Base-by-base conservation (phyloP, 2,888 invertebrate species). In the Chironomus riparius region DNA sequence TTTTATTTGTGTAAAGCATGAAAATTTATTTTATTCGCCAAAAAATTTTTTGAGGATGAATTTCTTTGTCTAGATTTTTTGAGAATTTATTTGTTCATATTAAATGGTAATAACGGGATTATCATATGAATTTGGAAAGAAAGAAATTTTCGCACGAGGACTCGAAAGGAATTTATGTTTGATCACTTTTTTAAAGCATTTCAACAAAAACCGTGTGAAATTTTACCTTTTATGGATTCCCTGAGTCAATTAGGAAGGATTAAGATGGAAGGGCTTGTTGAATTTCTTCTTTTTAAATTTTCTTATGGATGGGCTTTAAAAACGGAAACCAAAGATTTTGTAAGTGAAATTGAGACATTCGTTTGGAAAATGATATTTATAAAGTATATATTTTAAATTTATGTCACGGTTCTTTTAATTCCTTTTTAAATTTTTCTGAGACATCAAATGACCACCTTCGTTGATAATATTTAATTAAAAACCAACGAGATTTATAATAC, bases 181-280 rank as follows among this genome's bases (percentile, higher is more conserved):
- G 65, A 65, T 24, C 24, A 65, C 65, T 65, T 65, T 65, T 65
- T 65, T 21, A 65, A 65, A 65, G 18, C 21, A 18, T 22, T 65
- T 65, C 12, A 65, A 65, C 65, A 65, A 65, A 65, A 65, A 65
- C 65, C 65, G 65, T 65, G 65, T 65, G 65, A 65, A 65, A 65
- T 21, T 65, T 65, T 24, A 22, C 65, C 56, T 65, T 65, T 65
- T 65, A 65, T 24, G 12, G 13, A 62, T 22, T 62, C 56, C 21
- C 7, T 65, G 22, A 65, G 65, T 21, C 21, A 65, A 65, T 65
- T 65, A 24, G 65, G 65, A 65, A 65, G 65, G 65, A 65, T 65
- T 65, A 22, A 4, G 12, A 22, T 21, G 65, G 22, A 56, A n/a
- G 21, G 22, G 65, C 65, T 65, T 38, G 38, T 38, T 38, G 38